phyloP scores from a whole-genome alignment of 1,140 invertebrate genomes.

The Lysiphlebus fabarum region DNA sequence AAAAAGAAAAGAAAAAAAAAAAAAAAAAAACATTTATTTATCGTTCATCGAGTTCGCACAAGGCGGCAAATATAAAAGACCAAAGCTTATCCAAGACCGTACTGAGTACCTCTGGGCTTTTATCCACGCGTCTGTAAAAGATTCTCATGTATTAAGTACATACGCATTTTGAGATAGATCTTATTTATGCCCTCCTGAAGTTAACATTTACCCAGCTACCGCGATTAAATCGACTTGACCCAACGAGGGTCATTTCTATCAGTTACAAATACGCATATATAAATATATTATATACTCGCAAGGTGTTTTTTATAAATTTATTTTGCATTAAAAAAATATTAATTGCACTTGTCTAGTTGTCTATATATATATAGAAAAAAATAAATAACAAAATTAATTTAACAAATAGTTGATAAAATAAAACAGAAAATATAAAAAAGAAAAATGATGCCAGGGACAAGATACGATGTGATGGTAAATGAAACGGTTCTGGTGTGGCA shows the following conservation, averaged over 20 bases:
- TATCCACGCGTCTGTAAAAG: constrained; percentile 44
- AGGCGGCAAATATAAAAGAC: constrained; percentile 27
- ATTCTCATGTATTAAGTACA: constrained; percentile 47
- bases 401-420: no score
- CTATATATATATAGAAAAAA: no score
- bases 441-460: constrained; percentile 17
- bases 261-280: no score
- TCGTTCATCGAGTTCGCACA: background rate
- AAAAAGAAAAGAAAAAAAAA: no score
- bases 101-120: constrained; percentile 8
- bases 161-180: constrained; percentile 39
- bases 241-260: background rate
- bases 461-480: constrained; percentile 18
- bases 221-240: constrained; percentile 45
- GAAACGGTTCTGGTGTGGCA: constrained; percentile 14
- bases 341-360: no score
- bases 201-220: constrained; percentile 40
- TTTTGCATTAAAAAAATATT: no score
- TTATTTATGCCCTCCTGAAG: constrained; percentile 50
- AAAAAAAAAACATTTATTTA: constrained; percentile 7
- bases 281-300: no score
- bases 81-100: constrained; percentile 8
- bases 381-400: no score
- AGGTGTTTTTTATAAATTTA: no score
- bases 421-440: constrained; percentile 7